Percentiles rank a stretch among this genome's conserved stretches.
phyloP scores from a whole-genome alignment of 2,888 invertebrate genomes.

The Drosophila ustulata region DNA sequence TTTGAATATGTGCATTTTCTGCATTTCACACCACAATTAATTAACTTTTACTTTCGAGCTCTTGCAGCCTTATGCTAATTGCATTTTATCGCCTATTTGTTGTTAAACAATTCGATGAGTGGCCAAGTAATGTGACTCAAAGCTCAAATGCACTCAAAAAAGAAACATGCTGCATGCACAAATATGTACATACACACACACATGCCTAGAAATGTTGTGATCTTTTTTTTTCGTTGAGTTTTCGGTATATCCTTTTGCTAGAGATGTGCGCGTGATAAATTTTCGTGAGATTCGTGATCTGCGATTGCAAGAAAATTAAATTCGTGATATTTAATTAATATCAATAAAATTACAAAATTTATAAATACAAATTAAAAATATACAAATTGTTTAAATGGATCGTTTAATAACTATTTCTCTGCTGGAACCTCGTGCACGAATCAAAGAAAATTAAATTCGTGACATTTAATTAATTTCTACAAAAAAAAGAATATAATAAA shows the following conservation, averaged over 20 bases:
- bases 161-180: background rate
- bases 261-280: background rate
- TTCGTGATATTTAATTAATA: too few relatives aligned
- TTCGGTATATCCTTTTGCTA: background rate
- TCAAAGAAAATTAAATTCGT: background rate
- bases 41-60: slow-evolving; percentile 46
- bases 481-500: background rate
- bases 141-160: background rate
- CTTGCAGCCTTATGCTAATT: slow-evolving; percentile 26
- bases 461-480: background rate
- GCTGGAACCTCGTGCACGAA: too few relatives aligned
- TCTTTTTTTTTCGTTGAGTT: background rate
- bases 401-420: too few relatives aligned
- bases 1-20: slow-evolving; percentile 11
- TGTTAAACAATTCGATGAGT: slow-evolving; percentile 23
- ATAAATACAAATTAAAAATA: background rate
- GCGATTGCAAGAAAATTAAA: background rate
- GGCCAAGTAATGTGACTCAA: background rate
- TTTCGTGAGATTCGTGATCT: background rate
- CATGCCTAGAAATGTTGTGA: background rate
- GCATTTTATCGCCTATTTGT: slow-evolving; percentile 23
- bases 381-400: too few relatives aligned
- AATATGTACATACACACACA: background rate
- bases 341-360: too few relatives aligned
- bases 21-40: slow-evolving; percentile 4